Evolutionary conservation across 2,888 invertebrate species (phyloP).

Genomic region (Meteorus cinctellus): DNA sequence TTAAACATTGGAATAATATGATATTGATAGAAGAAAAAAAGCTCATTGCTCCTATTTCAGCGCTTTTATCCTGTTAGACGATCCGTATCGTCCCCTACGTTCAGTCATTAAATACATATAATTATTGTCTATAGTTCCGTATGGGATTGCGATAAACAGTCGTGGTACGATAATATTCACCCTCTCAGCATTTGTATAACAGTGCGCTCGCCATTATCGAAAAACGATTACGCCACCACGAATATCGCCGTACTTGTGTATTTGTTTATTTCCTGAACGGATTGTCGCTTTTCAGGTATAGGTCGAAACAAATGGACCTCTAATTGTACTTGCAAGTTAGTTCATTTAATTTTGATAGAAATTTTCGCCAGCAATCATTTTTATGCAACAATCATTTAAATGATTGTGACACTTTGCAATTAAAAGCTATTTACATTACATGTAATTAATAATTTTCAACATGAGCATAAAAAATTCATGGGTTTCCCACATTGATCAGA

Average conservation of each 20-base stretch:
- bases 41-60: no score
- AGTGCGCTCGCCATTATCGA: conserved; percentile 10
- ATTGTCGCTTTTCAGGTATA: neutral
- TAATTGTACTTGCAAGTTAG: neutral
- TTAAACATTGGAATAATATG: no score
- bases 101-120: neutral
- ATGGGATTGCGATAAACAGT: neutral
- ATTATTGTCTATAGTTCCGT: neutral
- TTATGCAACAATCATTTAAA: neutral
- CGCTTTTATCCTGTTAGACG: no score
- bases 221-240: conserved; percentile 4
- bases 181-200: neutral
- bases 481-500: no score
- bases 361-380: neutral
- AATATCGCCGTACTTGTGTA: neutral
- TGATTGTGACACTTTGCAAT: no score
- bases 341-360: neutral
- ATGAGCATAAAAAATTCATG: no score
- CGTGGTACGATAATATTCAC: neutral
- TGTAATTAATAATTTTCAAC: no score
- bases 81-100: neutral
- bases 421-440: no score
- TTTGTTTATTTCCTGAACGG: conserved; percentile 7
- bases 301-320: neutral
- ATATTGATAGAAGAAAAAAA: no score